phyloP scores from a whole-genome alignment of 2,797 vertebrate genomes.

The Enoplosus armatus region DNA sequence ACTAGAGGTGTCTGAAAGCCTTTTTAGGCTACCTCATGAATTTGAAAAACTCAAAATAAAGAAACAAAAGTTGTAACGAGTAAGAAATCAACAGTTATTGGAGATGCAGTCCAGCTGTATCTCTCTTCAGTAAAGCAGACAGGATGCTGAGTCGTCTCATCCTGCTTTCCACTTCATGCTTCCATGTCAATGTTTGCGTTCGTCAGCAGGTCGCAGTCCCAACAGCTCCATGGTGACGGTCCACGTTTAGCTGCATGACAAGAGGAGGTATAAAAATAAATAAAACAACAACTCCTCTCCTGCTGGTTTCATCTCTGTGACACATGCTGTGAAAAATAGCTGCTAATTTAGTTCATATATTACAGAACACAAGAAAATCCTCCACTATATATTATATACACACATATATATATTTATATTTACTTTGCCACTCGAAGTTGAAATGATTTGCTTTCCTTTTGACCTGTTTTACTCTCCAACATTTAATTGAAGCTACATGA shows the following conservation, averaged over 20 bases:
- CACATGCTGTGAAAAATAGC: no score
- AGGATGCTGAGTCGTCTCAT: not conserved
- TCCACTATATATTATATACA: no score
- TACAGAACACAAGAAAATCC: no score
- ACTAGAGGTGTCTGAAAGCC: not conserved
- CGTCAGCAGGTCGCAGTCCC: not conserved
- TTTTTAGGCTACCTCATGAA: no score
- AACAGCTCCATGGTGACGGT: constrained; percentile 17
- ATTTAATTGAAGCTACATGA: not conserved
- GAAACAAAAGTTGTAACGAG: not conserved
- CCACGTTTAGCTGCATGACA: not conserved
- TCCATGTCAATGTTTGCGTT: not conserved
- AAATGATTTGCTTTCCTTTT: not conserved
- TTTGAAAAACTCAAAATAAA: not conserved
- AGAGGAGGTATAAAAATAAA: no score
- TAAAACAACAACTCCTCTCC: no score
- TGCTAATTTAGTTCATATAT: no score
- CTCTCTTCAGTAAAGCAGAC: not conserved
- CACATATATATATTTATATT: no score
- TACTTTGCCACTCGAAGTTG: not conserved
- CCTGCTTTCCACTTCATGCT: not conserved
- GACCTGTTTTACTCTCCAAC: not conserved
- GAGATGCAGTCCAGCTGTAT: not conserved
- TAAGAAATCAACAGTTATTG: not conserved
- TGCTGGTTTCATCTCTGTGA: not conserved